phyloP scores from a whole-genome alignment of 2,888 invertebrate genomes.

The Standfussiana lucernea region DNA sequence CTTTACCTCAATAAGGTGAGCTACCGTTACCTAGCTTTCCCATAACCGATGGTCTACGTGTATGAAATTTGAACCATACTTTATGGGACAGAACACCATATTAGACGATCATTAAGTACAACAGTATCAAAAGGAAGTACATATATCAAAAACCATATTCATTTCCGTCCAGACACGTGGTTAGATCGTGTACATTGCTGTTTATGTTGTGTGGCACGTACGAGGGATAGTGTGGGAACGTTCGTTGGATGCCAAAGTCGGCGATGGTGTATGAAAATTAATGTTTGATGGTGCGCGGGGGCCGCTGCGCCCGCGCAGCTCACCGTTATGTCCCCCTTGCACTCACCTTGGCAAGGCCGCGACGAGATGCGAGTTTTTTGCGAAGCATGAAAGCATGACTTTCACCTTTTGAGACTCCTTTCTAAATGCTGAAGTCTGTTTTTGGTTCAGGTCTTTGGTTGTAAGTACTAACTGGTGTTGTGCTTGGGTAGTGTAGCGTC shows the following conservation, averaged over 20 bases:
- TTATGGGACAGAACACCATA: slow-evolving; percentile 75
- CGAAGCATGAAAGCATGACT: slow-evolving; percentile 88
- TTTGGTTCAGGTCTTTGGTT: slow-evolving; percentile 69
- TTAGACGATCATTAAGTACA: slow-evolving; percentile 79
- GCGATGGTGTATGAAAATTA: slow-evolving; percentile 73
- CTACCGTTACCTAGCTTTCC: slow-evolving; percentile 83
- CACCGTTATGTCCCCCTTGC: slow-evolving; percentile 90
- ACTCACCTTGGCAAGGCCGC: slow-evolving; percentile 90
- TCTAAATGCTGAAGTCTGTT: slow-evolving; percentile 85
- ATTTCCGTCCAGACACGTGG: slow-evolving; percentile 73
- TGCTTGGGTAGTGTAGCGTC: slow-evolving; percentile 27
- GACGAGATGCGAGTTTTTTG: slow-evolving; percentile 88
- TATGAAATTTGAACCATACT: slow-evolving; percentile 79
- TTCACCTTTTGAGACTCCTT: slow-evolving; percentile 89
- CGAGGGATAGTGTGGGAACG: slow-evolving; percentile 63
- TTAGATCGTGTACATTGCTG: slow-evolving; percentile 61
- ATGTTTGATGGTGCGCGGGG: slow-evolving; percentile 71
- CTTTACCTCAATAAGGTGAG: slow-evolving; percentile 69
- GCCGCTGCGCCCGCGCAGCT: slow-evolving; percentile 77
- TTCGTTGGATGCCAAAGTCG: slow-evolving; percentile 73
- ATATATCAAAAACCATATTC: slow-evolving; percentile 82
- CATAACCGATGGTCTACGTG: slow-evolving; percentile 80
- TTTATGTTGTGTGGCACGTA: slow-evolving; percentile 57
- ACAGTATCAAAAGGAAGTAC: slow-evolving; percentile 84
- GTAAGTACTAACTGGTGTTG: slow-evolving; percentile 41